Conservation (phyloP, 2,888 invertebrate genomes). For the Eugnorisma glareosa region DNA sequence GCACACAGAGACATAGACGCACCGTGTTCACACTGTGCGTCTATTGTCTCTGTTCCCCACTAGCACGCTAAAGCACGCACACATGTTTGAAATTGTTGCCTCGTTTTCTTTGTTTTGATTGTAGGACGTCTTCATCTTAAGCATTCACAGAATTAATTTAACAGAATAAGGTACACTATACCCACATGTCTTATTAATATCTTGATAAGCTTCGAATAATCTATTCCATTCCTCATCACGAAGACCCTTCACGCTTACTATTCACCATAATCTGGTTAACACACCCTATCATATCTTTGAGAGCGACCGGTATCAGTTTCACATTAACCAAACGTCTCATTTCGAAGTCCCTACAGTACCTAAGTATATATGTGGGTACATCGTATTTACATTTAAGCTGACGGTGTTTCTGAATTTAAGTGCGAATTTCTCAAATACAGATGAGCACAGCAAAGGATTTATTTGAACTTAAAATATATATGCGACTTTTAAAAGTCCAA, state of each 20-base stretch:
- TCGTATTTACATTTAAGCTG: conserved; percentile 11
- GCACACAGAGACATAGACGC: too few species aligned
- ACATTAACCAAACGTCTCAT: conserved; percentile 33
- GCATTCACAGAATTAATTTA: background rate
- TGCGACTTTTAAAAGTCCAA: too few species aligned
- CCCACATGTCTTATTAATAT: conserved; percentile 4
- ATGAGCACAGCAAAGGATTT: too few species aligned
- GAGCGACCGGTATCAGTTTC: conserved; percentile 45
- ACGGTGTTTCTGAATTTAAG: too few species aligned
- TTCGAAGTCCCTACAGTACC: conserved; percentile 18
- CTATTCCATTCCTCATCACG: background rate
- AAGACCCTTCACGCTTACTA: background rate
- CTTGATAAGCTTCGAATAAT: conserved; percentile 23
- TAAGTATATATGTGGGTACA: background rate
- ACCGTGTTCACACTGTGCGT: too few species aligned
- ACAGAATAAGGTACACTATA: background rate
- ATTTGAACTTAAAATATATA: too few species aligned
- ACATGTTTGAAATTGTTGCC: too few species aligned
- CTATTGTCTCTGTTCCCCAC: too few species aligned
- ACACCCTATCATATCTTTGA: conserved; percentile 27
- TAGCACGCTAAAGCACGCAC: too few species aligned
- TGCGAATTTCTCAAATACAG: too few species aligned
- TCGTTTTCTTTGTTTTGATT: too few species aligned
- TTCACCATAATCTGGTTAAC: conserved; percentile 24
- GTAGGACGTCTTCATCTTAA: background rate